Evolutionary conservation across 2,797 vertebrate genomes (phyloP).

Genomic region (Acipenser ruthenus): DNA sequence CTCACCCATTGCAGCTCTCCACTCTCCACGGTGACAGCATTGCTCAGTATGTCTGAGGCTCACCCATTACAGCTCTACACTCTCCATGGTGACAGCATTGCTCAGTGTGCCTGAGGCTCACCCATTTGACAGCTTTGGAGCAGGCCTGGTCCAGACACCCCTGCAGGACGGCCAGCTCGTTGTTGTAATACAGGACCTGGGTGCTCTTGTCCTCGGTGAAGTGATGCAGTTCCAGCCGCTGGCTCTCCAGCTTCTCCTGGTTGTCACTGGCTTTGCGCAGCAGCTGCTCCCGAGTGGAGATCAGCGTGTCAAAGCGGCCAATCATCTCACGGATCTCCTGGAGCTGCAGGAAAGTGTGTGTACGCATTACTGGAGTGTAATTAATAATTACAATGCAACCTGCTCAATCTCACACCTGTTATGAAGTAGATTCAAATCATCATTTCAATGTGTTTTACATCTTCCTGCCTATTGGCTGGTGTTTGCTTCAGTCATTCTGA

Average conservation of each 20-base stretch:
- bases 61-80: too few species aligned
- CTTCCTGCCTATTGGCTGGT: too few species aligned
- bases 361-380: accelerated
- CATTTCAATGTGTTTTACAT: too few species aligned
- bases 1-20: too few species aligned
- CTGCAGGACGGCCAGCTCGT: constrained; percentile 47
- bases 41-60: too few species aligned
- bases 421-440: neutral
- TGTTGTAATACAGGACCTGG: constrained; percentile 39
- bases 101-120: constrained; percentile 11
- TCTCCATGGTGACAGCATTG: too few species aligned
- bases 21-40: too few species aligned
- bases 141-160: constrained; percentile 40
- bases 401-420: neutral
- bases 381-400: neutral
- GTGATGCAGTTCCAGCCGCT: constrained; percentile 32
- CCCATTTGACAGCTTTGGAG: constrained; percentile 38
- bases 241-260: constrained; percentile 37
- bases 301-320: constrained; percentile 49
- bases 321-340: constrained; percentile 54
- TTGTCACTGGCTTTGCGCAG: constrained; percentile 27
- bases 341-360: constrained; percentile 47
- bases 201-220: constrained; percentile 42
- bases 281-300: constrained; percentile 39
- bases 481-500: neutral